Evolutionary conservation across 2,113 vertebrate genomes (phyloP), one percentile per base, ranked within the genome.

Genomic region (Lagopus muta): DNA sequence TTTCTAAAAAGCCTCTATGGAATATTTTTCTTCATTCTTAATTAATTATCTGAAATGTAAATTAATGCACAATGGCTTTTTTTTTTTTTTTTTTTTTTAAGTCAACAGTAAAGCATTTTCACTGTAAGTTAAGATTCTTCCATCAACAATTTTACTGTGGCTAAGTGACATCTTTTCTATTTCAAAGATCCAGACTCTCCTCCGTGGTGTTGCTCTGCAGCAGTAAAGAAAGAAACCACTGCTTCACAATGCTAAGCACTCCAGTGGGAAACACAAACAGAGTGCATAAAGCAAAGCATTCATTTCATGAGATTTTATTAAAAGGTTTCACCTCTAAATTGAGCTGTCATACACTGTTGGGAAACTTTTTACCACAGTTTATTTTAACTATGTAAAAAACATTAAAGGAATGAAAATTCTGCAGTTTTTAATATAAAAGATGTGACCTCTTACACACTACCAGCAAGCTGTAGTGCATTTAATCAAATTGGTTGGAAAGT

Each of bases 291-390:
- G 96, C 97, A 93, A 97, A 96, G 97, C 97, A 97, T 97, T 98
- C 97, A 97, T 97, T 98, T 88, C 97, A 97, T 60, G 93, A 97
- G 97, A 89, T 97, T 98, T 98, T 98, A 98, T 98, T 98, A 98
- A 98, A 98, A 98, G 97, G 96, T 97, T 98, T 98, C 98, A 98
- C 97, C 98, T 98, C 96, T 97, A 98, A 98, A 98, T 97, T 97
- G 98, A 98, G 97, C 97, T 97, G 97, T 97, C 97, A 97, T 86
- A 93, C 1, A 48, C 92, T 97, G 97, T 97, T 96, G 96, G 97
- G 96, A 97, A 98, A 98, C 97, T 98, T 98, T 96, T 97, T 97
- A 91, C 97, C 94, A 95, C 95, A 94, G 97, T 97, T 97, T 98
- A 97, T 97, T 98, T 97, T 97, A 98, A 97, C 97, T 97, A 97